Evolutionary conservation across 2,888 invertebrate species (phyloP).

Genomic region (Oxyteleia sp.): DNA sequence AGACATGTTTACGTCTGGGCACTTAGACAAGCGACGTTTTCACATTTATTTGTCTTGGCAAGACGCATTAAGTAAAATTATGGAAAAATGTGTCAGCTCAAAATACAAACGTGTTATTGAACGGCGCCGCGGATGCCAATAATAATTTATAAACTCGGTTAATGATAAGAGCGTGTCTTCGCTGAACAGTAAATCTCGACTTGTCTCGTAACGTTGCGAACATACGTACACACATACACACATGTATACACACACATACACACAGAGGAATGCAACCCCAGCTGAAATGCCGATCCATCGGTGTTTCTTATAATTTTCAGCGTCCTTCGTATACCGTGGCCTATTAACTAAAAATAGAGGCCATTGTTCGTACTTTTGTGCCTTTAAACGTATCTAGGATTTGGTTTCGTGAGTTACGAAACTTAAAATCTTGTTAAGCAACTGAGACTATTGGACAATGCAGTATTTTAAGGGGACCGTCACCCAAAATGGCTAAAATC

Average conservation of each 20-base stretch:
- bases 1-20: neutral
- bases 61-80: constrained; percentile 41
- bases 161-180: constrained; percentile 66
- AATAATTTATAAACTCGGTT: constrained; percentile 68
- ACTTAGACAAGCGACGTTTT: constrained; percentile 22
- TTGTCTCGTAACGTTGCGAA: constrained; percentile 61
- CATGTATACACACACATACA: too few relatives aligned
- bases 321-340: constrained; percentile 49
- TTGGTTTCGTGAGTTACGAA: constrained; percentile 2
- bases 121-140: constrained; percentile 52
- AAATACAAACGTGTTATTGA: constrained; percentile 59
- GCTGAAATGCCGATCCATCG: constrained; percentile 29
- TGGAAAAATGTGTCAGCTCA: constrained; percentile 57
- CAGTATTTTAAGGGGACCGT: too few relatives aligned
- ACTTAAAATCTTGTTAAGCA: too few relatives aligned
- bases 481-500: too few relatives aligned
- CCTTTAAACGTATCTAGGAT: constrained; percentile 26
- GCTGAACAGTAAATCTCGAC: constrained; percentile 62
- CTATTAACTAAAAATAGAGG: constrained; percentile 61
- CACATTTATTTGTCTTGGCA: constrained; percentile 31
- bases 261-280: constrained; percentile 31
- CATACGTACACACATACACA: constrained; percentile 45
- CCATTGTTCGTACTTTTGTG: constrained; percentile 40
- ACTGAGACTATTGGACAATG: too few relatives aligned
- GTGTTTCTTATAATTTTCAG: constrained; percentile 39